Evolutionary conservation across 2,113 vertebrate species (phyloP), one percentile per base, ranked within the genome.

Genomic region (Vidua macroura): DNA sequence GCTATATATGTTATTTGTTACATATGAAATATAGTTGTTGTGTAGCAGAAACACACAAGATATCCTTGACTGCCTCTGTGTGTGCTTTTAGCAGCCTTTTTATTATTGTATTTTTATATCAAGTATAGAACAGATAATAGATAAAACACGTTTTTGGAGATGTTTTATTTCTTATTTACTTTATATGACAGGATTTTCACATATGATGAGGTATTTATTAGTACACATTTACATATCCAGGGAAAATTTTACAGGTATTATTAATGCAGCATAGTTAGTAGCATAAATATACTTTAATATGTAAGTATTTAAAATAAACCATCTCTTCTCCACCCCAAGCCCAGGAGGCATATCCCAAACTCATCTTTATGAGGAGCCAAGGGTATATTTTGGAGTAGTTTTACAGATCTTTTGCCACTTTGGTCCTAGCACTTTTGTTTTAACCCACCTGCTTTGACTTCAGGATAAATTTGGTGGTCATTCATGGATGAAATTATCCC

Each of bases 341-440:
- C 23, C 82, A 15, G 49, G 37, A 48, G 27, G 13, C 12, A 56
- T 28, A 24, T 6, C 41, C 68, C 22, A 39, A 59, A 41, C 24
- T 7, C 39, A 3, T 3, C 41, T n/a, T 69, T 9, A 17, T 8
- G 1, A n/a, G 51, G 10, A 37, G 11, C 15, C n/a, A 56, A 35
- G 60, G 6, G 4, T 11, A 1, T 2, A 0, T 16, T 74, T 43
- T 23, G 27, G 13, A 14, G 18, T 3, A 2, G 13, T 30, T 67
- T 67, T n/a, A 23, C 28, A 24, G 23, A 37, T 39, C 6, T 39
- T 75, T 67, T 52, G 27, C 19, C 23, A 11, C 23, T 74, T 35
- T 3, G 4, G 4, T 81, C 15, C 15, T n/a, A 4, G 15, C 0
- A 0, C 60, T 67, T 35, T 43, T 28, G 15, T 67, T 15, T n/a